A percentile compares a stretch with the other conserved stretches of the same genome.
These are phyloP conservation scores for Phlogophora meticulosa DNA, from an alignment of 2,888 invertebrate species.

Conservation along the genomic window DNA sequence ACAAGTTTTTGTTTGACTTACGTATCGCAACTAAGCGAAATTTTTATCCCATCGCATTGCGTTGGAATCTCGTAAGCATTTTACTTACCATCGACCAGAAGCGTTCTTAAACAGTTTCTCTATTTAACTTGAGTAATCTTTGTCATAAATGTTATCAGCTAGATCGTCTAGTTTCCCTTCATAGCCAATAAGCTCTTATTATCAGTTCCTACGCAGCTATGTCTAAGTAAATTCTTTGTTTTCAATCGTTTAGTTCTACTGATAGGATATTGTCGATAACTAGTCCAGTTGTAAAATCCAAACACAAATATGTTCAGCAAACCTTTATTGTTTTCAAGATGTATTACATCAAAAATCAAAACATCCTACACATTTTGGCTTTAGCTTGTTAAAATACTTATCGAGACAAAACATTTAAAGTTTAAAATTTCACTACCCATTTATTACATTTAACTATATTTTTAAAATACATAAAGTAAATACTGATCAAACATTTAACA, in stretches of 20 bases:
- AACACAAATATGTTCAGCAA: constrained; percentile 65
- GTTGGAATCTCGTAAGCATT: too few relatives aligned
- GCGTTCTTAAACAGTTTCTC: neutral
- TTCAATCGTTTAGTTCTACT: constrained; percentile 6
- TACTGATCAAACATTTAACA: constrained; percentile 88
- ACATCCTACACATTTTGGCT: constrained; percentile 76
- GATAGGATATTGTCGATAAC: neutral
- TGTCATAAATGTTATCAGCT: neutral
- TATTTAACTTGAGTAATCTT: neutral
- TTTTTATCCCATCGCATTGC: neutral
- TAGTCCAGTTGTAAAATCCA: neutral
- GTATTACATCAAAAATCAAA: constrained; percentile 85
- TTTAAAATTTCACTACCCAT: constrained; percentile 82
- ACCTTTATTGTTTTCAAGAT: constrained; percentile 84
- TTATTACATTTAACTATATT: constrained; percentile 80
- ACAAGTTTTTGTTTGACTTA: too few relatives aligned
- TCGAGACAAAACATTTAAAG: constrained; percentile 82
- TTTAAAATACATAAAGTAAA: constrained; percentile 83
- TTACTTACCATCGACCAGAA: neutral
- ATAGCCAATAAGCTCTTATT: neutral
- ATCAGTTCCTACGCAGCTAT: neutral
- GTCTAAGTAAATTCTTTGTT: neutral
- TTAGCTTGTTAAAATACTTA: constrained; percentile 77
- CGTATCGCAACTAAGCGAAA: neutral
- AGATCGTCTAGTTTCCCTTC: neutral